Evolutionary conservation across 2,888 invertebrate species (phyloP).

Genomic region (Calliphora vomitoria): DNA sequence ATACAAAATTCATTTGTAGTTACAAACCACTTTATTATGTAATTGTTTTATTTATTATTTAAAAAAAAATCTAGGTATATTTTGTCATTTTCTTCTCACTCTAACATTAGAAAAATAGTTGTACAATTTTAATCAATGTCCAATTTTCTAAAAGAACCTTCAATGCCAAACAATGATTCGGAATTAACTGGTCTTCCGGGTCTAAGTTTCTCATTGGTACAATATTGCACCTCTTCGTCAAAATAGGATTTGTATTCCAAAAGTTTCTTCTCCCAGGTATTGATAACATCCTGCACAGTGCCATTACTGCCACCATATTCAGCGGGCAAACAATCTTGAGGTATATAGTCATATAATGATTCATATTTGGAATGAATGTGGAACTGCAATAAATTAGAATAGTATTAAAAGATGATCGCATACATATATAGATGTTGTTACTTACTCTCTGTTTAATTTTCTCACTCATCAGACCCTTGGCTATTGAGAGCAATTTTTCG

Average conservation of each 20-base stretch:
- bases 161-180: constrained; percentile 82
- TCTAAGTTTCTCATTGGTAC: constrained; percentile 82
- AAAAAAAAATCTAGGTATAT: background rate
- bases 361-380: constrained; percentile 86
- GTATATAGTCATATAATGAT: constrained; percentile 87
- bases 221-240: constrained; percentile 81
- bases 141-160: constrained; percentile 83
- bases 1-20: too few species aligned
- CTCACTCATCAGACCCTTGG: constrained; percentile 87
- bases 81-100: background rate
- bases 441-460: constrained; percentile 88
- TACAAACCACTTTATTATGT: too few species aligned
- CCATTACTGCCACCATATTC: constrained; percentile 89
- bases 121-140: constrained; percentile 80
- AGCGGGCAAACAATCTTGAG: constrained; percentile 87
- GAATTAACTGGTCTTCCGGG: constrained; percentile 80
- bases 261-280: constrained; percentile 82
- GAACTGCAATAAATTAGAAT: constrained; percentile 77
- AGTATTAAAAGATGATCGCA: background rate
- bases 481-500: constrained; percentile 86
- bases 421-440: constrained; percentile 42
- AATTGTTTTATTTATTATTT: background rate
- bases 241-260: constrained; percentile 81
- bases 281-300: constrained; percentile 83
- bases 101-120: background rate